Conservation (phyloP, 1,140 invertebrate species). For the Drosophila kanapiae region DNA sequence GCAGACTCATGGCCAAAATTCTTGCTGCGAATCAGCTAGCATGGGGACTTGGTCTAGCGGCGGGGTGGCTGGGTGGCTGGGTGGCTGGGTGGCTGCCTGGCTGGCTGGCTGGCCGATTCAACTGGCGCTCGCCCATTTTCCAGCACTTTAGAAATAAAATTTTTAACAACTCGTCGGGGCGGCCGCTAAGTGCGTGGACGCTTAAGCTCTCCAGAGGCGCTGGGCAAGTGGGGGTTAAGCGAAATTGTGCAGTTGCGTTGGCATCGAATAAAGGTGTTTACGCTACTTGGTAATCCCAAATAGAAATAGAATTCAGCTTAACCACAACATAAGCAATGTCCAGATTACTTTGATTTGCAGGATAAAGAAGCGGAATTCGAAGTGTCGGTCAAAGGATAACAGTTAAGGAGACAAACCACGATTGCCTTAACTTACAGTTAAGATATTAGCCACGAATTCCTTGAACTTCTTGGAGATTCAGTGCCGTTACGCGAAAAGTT, state of each 20-base stretch:
- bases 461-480: slow-evolving; percentile 40
- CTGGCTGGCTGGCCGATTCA: slow-evolving; percentile 27
- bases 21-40: slow-evolving; percentile 44
- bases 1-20: slow-evolving; percentile 24
- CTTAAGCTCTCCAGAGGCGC: slow-evolving; percentile 64
- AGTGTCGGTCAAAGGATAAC: too few species aligned
- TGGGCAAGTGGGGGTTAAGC: background rate
- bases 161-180: slow-evolving; percentile 78
- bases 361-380: too few species aligned
- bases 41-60: background rate
- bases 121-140: slow-evolving; percentile 66
- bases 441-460: slow-evolving; percentile 3
- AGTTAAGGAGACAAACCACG: too few species aligned
- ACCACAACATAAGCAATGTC: background rate
- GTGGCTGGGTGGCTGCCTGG: background rate
- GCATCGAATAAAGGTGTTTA: slow-evolving; percentile 3
- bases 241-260: slow-evolving; percentile 29
- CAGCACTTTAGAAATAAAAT: slow-evolving; percentile 80
- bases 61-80: background rate
- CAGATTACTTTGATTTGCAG: background rate
- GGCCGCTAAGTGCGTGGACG: slow-evolving; percentile 77
- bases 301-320: background rate
- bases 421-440: too few species aligned
- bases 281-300: background rate
- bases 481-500: slow-evolving; percentile 35